Conservation (phyloP, 2,113 vertebrate species). For the Gymnocephalus cernua region DNA sequence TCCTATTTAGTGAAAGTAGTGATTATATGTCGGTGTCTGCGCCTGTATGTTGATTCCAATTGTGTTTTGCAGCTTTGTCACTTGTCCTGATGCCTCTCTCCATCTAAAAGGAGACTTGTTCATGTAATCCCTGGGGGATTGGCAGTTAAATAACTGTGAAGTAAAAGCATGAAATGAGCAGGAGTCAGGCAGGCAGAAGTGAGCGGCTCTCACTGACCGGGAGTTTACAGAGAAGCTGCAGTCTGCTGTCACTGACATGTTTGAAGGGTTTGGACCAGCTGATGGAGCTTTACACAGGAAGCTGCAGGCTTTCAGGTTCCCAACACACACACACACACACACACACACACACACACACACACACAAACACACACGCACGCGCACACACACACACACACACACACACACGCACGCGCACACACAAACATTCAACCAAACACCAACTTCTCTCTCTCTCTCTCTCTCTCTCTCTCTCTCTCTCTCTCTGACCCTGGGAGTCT, state of each 20-base stretch:
- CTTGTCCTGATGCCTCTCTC: constrained; percentile 1
- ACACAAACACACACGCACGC: not conserved
- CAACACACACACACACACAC: not conserved
- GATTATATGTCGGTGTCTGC: not conserved
- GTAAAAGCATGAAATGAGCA: not conserved
- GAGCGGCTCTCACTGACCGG: not conserved
- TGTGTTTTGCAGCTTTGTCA: constrained; percentile 9
- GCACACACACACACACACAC: not conserved
- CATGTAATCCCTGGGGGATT: constrained; percentile 37
- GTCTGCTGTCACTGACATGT: constrained; percentile 34
- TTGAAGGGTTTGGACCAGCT: constrained; percentile 29
- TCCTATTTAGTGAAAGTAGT: not conserved
- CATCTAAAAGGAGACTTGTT: not conserved
- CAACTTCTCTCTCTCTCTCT: not conserved
- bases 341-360: not conserved
- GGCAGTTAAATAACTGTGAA: constrained; percentile 40
- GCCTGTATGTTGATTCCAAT: not conserved
- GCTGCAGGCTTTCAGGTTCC: constrained; percentile 2
- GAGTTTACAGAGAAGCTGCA: not conserved
- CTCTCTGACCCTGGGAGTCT: constrained; percentile 62
- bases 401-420: not conserved
- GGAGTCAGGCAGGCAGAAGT: constrained; percentile 9
- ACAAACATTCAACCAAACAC: not conserved
- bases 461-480: constrained; percentile 27
- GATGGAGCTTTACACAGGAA: constrained; percentile 52